phyloP scores from a whole-genome alignment of 2,797 vertebrate species.

The Spinibarbus caldwelli region DNA sequence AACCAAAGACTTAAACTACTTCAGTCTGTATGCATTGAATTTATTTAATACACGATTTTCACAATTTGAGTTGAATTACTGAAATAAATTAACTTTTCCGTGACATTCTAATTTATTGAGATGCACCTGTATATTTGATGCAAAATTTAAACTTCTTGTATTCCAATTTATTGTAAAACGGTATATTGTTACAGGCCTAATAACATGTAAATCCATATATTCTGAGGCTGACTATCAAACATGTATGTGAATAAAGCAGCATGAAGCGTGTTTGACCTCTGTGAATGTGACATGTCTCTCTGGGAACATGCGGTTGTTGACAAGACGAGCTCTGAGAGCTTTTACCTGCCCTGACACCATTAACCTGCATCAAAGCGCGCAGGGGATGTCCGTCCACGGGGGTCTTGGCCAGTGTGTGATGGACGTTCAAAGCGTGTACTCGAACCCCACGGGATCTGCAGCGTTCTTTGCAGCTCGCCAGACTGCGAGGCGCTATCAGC shows the following conservation, averaged over 20 bases:
- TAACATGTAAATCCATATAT: background rate
- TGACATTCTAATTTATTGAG: too few species aligned
- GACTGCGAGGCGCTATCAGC: constrained; percentile 40
- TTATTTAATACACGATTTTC: too few species aligned
- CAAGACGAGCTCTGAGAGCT: constrained; percentile 3
- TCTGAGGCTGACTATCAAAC: background rate
- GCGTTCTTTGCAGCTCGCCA: constrained; percentile 14
- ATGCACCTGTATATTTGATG: too few species aligned
- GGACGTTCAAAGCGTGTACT: background rate
- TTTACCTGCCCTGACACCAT: background rate
- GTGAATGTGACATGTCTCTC: background rate
- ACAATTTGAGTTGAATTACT: too few species aligned
- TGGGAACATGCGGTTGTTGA: background rate
- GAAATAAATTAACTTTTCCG: too few species aligned
- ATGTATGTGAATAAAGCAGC: background rate
- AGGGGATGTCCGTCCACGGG: background rate
- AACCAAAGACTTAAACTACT: too few species aligned
- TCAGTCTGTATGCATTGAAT: too few species aligned
- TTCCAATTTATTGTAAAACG: background rate
- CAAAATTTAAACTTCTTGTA: background rate
- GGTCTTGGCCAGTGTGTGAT: background rate
- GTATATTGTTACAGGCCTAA: background rate
- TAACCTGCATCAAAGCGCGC: background rate
- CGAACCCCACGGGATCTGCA: background rate
- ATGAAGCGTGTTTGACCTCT: constrained; percentile 2